Evolutionary conservation across 2,888 invertebrate genomes (phyloP), one percentile per base, ranked within the genome.

Genomic region (Acanthococcus lagerstroemiae): DNA sequence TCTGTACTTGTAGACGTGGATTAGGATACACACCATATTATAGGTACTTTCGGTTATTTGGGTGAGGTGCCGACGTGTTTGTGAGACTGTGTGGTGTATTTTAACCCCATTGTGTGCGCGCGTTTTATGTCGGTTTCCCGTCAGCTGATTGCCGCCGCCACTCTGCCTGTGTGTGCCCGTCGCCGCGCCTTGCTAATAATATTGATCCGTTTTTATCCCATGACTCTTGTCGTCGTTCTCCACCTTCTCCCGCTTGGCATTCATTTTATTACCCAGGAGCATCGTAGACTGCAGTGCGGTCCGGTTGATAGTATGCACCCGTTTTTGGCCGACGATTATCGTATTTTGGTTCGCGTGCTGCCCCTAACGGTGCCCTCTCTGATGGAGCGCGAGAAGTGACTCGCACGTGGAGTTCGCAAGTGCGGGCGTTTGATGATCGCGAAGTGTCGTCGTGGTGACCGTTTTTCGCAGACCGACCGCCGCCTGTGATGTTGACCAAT

Each of bases 111-210:
- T n/a, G n/a, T n/a, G n/a, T n/a, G n/a, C n/a, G n/a, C n/a, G 37
- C n/a, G n/a, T 1, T 37, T 30, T 37, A 15, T 37, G 37, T 37
- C 37, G 12, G 37, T 37, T 58, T 58, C 45, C 58, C 45, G 45
- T 58, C 58, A 58, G 58, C 58, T 58, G 58, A 58, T 58, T 25
- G 21, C 22, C 45, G n/a, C 37, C 22, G 25, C 46, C 44, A 22
- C 58, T n/a, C n/a, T 24, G 58, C 22, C 46, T 58, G n/a, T n/a
- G n/a, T n/a, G n/a, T n/a, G n/a, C n/a, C n/a, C n/a, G n/a, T n/a
- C n/a, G n/a, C n/a, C n/a, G n/a, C n/a, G n/a, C n/a, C n/a, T n/a
- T n/a, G 15, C 7, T 37, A 5, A 24, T 17, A 45, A 45, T 58
- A 57, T 57, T 15, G 58, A 58, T 58, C 46, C 17, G 58, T 58